Percentiles rank a stretch among this genome's conserved stretches.
phyloP scores from a whole-genome alignment of 2,888 invertebrate genomes.

The Tenthredo mesomela region DNA sequence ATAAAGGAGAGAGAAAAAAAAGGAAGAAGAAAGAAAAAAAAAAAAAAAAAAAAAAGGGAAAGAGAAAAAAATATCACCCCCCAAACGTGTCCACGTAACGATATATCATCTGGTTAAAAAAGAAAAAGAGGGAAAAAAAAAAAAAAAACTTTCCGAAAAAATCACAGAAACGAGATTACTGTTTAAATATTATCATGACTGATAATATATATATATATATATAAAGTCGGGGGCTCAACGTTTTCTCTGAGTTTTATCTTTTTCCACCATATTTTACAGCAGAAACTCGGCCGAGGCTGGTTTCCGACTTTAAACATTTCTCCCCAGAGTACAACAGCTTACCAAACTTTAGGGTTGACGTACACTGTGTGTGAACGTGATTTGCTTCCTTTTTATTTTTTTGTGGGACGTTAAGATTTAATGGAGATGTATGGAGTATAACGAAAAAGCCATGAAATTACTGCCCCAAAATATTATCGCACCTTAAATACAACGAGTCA shows the following conservation, averaged over 20 bases:
- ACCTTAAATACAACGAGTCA: not conserved
- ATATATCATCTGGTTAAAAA: not conserved
- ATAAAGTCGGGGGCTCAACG: not conserved
- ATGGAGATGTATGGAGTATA: not conserved
- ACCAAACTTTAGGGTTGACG: slow-evolving; percentile 25
- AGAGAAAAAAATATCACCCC: not conserved
- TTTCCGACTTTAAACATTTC: not conserved
- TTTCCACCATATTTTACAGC: not conserved
- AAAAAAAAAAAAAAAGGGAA: not conserved
- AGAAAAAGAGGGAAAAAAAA: not conserved
- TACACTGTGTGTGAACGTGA: not conserved
- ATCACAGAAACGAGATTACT: not conserved
- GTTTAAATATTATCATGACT: not conserved
- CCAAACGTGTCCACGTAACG: not conserved
- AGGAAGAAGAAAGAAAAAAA: not conserved
- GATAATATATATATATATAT: not conserved
- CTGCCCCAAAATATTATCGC: too few relatives aligned
- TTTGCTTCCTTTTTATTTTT: not conserved
- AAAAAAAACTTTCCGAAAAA: not conserved
- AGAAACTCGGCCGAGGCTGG: not conserved
- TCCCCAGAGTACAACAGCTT: slow-evolving; percentile 38
- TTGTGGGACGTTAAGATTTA: not conserved
- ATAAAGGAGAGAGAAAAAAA: not conserved
- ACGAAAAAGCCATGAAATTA: not conserved
- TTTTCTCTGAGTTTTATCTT: not conserved